Evolutionary conservation across 1,140 invertebrate species (phyloP), one percentile per base, ranked within the genome.

Genomic region (Maconellicoccus hirsutus): DNA sequence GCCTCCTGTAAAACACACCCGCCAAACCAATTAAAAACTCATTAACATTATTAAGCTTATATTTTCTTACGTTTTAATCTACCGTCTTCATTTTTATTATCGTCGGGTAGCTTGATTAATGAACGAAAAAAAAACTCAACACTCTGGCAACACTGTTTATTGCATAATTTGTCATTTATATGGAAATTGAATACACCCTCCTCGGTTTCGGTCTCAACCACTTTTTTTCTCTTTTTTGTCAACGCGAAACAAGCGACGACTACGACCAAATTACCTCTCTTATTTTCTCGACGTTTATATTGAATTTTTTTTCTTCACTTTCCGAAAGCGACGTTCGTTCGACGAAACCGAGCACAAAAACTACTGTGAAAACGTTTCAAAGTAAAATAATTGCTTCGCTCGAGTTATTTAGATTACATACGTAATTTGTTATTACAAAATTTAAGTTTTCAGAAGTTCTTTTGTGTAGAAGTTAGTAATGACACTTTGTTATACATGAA

Each of bases 371-470:
- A 52, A 52, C 42, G n/a, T 52, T 52, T 52, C 12, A 52, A 52
- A 52, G 42, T 52, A 52, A 52, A 52, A 52, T 52, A 52, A 52
- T 52, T 52, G 42, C 42, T 52, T 52, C 42, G 42, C 42, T 52
- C 42, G 42, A 52, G 12, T 52, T 52, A 52, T 52, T 52, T 52
- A 52, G 42, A 52, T 52, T 52, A 52, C 42, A 52, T 52, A 52
- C 42, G 42, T 52, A 52, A 52, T 52, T 52, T 52, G 42, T 52
- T 52, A 52, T 52, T 52, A 52, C n/a, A 52, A 52, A 52, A 52
- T 52, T 52, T 52, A 52, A 52, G 6, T 52, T 52, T 52, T 52
- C 42, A 52, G n/a, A 52, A 52, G 42, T 52, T 52, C 42, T 19
- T 52, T 52, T 52, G 29, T 33, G 12, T 33, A 52, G 42, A 52